Percentiles rank a stretch among this genome's conserved stretches.
Evolutionary conservation across 2,113 vertebrate genomes (phyloP).

Genomic region (Herpailurus yagouaroundi): DNA sequence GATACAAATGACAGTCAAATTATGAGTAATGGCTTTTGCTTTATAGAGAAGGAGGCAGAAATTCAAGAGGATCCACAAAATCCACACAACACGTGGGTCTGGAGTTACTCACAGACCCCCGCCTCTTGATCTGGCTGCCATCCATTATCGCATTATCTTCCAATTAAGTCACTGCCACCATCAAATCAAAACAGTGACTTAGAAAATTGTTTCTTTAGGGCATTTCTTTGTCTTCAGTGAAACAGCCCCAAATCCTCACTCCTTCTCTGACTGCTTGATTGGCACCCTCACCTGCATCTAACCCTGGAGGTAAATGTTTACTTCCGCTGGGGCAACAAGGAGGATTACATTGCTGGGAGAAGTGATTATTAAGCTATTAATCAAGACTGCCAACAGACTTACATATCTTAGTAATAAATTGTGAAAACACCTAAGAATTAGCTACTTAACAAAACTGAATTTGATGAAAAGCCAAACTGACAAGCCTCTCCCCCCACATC

Average conservation of each 20-base stretch:
- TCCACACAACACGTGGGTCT: background rate
- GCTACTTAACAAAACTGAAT: constrained; percentile 18
- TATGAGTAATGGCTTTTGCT: constrained; percentile 14
- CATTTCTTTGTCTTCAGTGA: constrained; percentile 50
- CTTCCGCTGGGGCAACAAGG: background rate
- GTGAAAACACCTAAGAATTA: constrained; percentile 48
- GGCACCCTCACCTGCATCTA: background rate
- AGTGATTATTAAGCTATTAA: constrained; percentile 30
- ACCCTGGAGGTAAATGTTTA: background rate
- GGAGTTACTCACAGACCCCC: background rate
- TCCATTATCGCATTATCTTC: constrained; percentile 47
- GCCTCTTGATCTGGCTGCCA: background rate
- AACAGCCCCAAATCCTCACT: background rate
- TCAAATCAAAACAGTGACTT: constrained; percentile 46
- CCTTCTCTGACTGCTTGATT: background rate
- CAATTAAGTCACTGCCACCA: background rate
- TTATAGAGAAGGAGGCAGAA: background rate
- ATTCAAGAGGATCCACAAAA: background rate
- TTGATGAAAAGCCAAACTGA: background rate
- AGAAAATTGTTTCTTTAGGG: constrained; percentile 48
- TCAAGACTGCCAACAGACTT: constrained; percentile 26
- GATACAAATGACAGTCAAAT: background rate
- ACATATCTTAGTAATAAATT: background rate
- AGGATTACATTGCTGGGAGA: background rate
- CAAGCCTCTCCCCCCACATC: constrained; percentile 41